Evolutionary conservation across 1,140 invertebrate species (phyloP).

Genomic region (Dendroctonus ponderosae): DNA sequence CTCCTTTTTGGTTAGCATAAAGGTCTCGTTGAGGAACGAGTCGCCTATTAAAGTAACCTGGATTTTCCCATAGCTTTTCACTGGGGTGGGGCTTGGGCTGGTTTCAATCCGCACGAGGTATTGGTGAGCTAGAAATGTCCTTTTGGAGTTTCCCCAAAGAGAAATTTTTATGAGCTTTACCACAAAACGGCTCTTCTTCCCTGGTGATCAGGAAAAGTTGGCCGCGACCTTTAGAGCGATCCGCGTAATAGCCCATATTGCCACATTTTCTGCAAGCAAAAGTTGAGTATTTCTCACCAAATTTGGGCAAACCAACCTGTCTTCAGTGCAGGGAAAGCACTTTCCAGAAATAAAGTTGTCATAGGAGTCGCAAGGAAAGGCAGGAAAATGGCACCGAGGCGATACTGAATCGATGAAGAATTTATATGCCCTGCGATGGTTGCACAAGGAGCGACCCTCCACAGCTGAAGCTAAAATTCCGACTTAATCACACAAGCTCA

Average conservation of each 20-base stretch:
- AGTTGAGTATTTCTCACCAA: not conserved
- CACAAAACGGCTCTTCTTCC: slow-evolving; percentile 90
- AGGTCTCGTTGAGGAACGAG: slow-evolving; percentile 81
- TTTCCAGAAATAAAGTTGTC: slow-evolving; percentile 78
- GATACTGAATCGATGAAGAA: slow-evolving; percentile 93
- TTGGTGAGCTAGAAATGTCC: slow-evolving; percentile 69
- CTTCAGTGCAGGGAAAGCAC: slow-evolving; percentile 67
- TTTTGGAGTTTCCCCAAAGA: not conserved
- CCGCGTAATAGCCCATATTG: slow-evolving; percentile 93
- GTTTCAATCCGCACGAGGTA: slow-evolving; percentile 80
- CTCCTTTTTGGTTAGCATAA: slow-evolving; percentile 80
- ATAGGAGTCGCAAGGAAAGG: slow-evolving; percentile 82
- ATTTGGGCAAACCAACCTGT: slow-evolving; percentile 38
- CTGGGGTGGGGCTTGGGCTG: slow-evolving; percentile 62
- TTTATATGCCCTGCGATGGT: slow-evolving; percentile 88
- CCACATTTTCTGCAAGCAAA: slow-evolving; percentile 60
- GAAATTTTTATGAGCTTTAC: slow-evolving; percentile 51
- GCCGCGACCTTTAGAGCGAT: slow-evolving; percentile 74
- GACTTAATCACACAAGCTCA: not conserved
- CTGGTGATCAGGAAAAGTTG: slow-evolving; percentile 82
- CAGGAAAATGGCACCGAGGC: slow-evolving; percentile 83
- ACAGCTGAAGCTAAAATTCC: slow-evolving; percentile 59
- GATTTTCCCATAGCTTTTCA: slow-evolving; percentile 76
- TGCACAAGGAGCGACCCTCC: slow-evolving; percentile 85
- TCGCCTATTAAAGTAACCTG: slow-evolving; percentile 81